Evolutionary conservation across 2,113 vertebrate species (phyloP).

Genomic region (Dipodomys merriami): DNA sequence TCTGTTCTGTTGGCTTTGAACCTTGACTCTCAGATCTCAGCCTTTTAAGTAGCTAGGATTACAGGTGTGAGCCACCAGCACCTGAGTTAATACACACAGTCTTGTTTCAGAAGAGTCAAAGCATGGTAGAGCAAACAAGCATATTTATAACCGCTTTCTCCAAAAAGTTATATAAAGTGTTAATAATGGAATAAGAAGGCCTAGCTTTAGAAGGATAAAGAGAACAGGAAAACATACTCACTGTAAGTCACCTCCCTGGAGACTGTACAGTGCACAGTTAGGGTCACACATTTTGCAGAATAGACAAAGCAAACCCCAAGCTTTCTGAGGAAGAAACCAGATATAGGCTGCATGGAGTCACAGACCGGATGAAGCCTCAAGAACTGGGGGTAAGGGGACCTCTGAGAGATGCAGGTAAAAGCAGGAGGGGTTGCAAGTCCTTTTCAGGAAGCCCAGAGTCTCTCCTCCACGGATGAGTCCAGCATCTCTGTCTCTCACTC

Average conservation of each 20-base stretch:
- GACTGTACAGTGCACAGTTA: too few relatives aligned
- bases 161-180: not conserved
- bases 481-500: not conserved
- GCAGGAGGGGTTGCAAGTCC: not conserved
- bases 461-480: not conserved
- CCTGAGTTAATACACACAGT: not conserved
- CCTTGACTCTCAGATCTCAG: too few relatives aligned
- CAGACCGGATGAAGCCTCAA: not conserved
- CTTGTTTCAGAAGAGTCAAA: constrained; percentile 49
- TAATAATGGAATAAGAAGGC: not conserved
- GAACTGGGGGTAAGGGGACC: not conserved
- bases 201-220: not conserved
- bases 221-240: not conserved
- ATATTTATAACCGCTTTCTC: not conserved
- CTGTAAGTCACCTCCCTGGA: not conserved
- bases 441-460: not conserved
- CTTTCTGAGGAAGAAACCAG: not conserved
- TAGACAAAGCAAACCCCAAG: not conserved
- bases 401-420: not conserved
- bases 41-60: too few relatives aligned
- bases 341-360: not conserved
- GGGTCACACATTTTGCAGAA: not conserved
- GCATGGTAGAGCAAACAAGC: not conserved
- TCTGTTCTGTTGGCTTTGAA: too few relatives aligned
- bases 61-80: too few relatives aligned